Conservation (phyloP, 1,140 invertebrate species). For the Achatina immaculata region DNA sequence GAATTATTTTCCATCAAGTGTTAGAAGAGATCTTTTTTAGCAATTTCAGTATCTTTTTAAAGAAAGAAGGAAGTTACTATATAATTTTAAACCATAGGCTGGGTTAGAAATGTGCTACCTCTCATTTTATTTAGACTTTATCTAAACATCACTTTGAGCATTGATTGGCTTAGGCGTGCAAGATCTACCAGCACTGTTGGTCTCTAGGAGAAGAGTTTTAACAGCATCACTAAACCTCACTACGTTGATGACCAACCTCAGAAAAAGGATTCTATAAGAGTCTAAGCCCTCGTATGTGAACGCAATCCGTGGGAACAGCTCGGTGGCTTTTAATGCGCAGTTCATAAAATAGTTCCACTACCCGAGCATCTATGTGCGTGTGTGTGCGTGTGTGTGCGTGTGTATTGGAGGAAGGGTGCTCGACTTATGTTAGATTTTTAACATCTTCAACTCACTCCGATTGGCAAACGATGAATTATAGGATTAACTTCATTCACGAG, state of each 20-base stretch:
- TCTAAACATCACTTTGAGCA: too few species aligned
- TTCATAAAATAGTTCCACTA: too few species aligned
- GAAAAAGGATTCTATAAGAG: not conserved
- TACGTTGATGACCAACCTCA: not conserved
- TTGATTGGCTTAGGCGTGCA: too few species aligned
- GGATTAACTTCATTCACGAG: not conserved
- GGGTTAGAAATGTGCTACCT: too few species aligned
- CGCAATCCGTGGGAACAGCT: not conserved
- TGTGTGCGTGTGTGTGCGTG: not conserved
- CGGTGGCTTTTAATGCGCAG: not conserved
- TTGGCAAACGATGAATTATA: not conserved
- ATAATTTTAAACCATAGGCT: too few species aligned
- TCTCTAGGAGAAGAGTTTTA: not conserved
- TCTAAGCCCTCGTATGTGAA: not conserved
- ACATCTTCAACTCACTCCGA: not conserved
- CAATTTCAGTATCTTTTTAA: too few species aligned
- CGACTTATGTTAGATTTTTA: too few species aligned
- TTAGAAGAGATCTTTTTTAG: too few species aligned
- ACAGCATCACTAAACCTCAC: not conserved
- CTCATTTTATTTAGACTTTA: too few species aligned
- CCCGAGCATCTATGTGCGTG: not conserved
- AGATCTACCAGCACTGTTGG: not conserved
- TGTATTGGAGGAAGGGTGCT: not conserved
- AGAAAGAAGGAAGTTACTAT: too few species aligned
- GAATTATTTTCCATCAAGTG: too few species aligned